A percentile compares a stretch with the other conserved stretches of the same genome.
These are phyloP conservation scores for Saguinus midas DNA, from an alignment of 2,113 vertebrate genomes.

Conservation along the genomic window DNA sequence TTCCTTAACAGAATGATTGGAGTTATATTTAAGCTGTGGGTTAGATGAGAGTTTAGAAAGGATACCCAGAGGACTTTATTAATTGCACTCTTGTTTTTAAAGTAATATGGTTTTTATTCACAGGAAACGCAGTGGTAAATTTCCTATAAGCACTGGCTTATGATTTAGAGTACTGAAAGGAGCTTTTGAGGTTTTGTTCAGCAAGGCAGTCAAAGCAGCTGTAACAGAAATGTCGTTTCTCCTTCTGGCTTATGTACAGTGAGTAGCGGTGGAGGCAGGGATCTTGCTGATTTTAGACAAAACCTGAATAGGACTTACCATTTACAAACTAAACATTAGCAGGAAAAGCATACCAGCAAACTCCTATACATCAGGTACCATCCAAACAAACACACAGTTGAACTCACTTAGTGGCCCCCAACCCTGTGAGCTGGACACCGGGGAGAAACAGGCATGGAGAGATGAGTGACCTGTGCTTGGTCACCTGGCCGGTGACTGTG, in stretches of 20 bases:
- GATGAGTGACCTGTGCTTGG: neutral
- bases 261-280: neutral
- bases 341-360: neutral
- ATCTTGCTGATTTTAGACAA: neutral
- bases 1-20: conserved; percentile 44
- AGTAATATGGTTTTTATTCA: conserved; percentile 56
- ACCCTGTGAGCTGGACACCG: neutral
- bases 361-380: neutral
- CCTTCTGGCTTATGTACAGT: neutral
- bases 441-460: neutral
- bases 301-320: neutral
- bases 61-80: neutral
- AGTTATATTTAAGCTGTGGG: conserved; percentile 62
- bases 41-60: neutral
- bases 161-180: neutral
- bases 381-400: no score
- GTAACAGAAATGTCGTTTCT: neutral
- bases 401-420: fast-evolving
- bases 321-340: neutral
- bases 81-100: conserved; percentile 62
- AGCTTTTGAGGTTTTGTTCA: neutral
- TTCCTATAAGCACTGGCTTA: conserved; percentile 16
- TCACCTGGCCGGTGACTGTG: fast-evolving
- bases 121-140: conserved; percentile 37
- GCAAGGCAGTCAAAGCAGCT: neutral